These are phyloP conservation scores for Phrynosoma blainvillii DNA, from an alignment of 2,113 vertebrate genomes.

Conservation along the genomic window DNA sequence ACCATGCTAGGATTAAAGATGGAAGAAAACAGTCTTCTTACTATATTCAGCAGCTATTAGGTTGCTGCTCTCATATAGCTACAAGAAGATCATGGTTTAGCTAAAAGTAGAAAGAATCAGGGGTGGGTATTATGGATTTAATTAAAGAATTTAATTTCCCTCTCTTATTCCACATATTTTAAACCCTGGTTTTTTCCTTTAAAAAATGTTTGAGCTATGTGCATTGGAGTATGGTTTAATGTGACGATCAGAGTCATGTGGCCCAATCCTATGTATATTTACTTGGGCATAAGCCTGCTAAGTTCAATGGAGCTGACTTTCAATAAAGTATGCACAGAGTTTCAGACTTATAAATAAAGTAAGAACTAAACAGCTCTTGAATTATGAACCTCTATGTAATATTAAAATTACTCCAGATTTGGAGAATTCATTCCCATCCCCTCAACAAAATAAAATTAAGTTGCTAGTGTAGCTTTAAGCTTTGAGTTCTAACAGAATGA, in stretches of 20 bases:
- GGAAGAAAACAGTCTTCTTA: neutral
- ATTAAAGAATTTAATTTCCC: neutral
- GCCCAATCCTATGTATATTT: neutral
- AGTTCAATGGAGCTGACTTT: slow-evolving; percentile 1
- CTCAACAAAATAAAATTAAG: slow-evolving; percentile 44
- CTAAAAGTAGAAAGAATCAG: neutral
- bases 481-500: slow-evolving; percentile 71
- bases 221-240: neutral
- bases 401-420: slow-evolving; percentile 32
- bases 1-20: neutral
- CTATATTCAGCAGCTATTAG: neutral
- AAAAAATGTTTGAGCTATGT: neutral
- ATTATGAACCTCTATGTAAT: slow-evolving; percentile 25
- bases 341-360: slow-evolving; percentile 14
- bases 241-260: neutral
- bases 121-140: neutral
- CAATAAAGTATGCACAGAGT: slow-evolving; percentile 21
- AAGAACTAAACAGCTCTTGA: slow-evolving; percentile 28
- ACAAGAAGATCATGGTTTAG: neutral
- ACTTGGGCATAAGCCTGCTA: neutral
- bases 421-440: slow-evolving; percentile 18
- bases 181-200: neutral
- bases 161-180: neutral
- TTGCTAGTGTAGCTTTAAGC: slow-evolving; percentile 73
- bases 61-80: neutral